These are phyloP conservation scores for Chloroceryle inda DNA, from an alignment of 2,797 vertebrate species.

Conservation along the genomic window DNA sequence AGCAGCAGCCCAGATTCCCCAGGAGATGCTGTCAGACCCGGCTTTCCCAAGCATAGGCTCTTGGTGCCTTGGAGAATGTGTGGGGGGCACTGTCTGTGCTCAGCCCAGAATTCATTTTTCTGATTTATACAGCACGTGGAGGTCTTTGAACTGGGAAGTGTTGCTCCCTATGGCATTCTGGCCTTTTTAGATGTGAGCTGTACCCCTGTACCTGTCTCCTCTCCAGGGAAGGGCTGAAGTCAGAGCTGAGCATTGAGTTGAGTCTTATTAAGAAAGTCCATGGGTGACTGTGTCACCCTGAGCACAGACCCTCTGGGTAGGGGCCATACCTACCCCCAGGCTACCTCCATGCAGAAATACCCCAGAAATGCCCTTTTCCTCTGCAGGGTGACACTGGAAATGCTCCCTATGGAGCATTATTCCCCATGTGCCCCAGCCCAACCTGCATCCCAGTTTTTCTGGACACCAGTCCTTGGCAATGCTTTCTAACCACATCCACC, in stretches of 20 bases:
- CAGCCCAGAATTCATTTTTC: neutral
- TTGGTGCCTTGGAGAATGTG: neutral
- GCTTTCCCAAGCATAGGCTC: neutral
- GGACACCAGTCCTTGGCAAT: neutral
- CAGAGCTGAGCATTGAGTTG: too few relatives aligned
- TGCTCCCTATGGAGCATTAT: fast-evolving
- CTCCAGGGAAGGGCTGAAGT: neutral
- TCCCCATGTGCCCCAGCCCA: neutral
- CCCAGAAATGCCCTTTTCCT: neutral
- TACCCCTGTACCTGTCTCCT: neutral
- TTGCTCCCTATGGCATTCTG: neutral
- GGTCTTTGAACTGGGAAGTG: neutral
- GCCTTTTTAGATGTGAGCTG: neutral
- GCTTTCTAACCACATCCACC: neutral
- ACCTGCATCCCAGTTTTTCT: neutral
- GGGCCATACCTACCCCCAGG: neutral
- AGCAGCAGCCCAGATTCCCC: neutral
- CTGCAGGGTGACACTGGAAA: neutral
- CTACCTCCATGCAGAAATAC: neutral
- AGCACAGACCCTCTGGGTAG: neutral
- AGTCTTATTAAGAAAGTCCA: neutral
- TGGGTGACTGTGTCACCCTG: neutral
- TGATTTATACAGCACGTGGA: neutral
- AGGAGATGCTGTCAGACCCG: neutral
- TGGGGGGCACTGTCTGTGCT: neutral